phyloP scores from a whole-genome alignment of 1,140 invertebrate genomes.

The Bombus soroeensis region DNA sequence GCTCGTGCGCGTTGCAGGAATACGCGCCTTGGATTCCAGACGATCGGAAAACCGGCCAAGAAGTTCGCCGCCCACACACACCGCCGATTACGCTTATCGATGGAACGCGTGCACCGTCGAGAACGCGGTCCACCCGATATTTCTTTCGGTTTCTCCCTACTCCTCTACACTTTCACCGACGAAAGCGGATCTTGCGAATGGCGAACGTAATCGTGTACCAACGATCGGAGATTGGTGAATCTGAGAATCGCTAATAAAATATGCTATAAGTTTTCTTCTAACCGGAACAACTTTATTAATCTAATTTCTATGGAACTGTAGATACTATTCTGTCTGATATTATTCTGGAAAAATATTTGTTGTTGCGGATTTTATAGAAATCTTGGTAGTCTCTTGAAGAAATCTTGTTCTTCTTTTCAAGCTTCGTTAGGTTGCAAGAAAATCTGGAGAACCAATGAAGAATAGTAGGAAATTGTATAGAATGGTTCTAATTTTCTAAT shows the following conservation, averaged over 20 bases:
- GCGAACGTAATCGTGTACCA: neutral
- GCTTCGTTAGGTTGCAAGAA: too few relatives aligned
- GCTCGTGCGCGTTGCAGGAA: neutral
- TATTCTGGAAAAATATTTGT: too few relatives aligned
- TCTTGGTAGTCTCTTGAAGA: too few relatives aligned
- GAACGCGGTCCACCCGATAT: slow-evolving; percentile 20
- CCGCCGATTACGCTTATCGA: slow-evolving; percentile 36
- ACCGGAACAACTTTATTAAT: too few relatives aligned
- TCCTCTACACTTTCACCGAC: slow-evolving; percentile 30
- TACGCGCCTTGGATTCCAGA: neutral
- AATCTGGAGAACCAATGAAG: too few relatives aligned
- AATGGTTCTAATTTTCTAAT: too few relatives aligned
- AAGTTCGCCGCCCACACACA: slow-evolving; percentile 19
- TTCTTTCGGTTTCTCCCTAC: slow-evolving; percentile 12
- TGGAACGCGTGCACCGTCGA: slow-evolving; percentile 13
- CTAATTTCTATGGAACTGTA: too few relatives aligned
- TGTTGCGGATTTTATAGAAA: too few relatives aligned
- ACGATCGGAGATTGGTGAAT: neutral
- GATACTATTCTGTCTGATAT: too few relatives aligned
- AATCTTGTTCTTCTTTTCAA: too few relatives aligned
- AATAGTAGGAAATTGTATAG: too few relatives aligned
- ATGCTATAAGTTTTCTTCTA: too few relatives aligned
- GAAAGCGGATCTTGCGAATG: neutral
- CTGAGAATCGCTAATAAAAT: neutral
- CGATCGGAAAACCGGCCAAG: slow-evolving; percentile 20